Evolutionary conservation across 2,888 invertebrate species (phyloP).

Genomic region (Thecophora atra): DNA sequence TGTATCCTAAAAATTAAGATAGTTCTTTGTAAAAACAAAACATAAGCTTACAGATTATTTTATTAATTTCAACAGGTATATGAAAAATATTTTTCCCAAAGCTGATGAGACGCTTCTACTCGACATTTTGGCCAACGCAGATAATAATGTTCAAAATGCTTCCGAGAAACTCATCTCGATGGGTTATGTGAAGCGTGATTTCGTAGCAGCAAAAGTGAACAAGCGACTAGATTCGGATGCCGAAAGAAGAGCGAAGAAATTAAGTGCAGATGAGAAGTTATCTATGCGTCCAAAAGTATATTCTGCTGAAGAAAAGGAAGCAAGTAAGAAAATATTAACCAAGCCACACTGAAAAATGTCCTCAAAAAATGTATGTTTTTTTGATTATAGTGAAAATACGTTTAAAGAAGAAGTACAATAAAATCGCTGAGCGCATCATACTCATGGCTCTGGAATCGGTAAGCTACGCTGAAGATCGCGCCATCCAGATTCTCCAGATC

Average conservation of each 20-base stretch:
- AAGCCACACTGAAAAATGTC: background rate
- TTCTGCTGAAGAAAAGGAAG: constrained; percentile 75
- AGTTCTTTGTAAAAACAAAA: background rate
- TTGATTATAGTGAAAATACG: constrained; percentile 72
- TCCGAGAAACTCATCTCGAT: constrained; percentile 81
- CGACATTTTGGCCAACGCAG: constrained; percentile 84
- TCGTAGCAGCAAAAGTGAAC: constrained; percentile 70
- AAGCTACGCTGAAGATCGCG: constrained; percentile 83
- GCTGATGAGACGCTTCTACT: constrained; percentile 88
- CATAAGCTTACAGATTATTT: background rate
- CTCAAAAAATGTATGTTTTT: background rate
- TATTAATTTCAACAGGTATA: constrained; percentile 71
- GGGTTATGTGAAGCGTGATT: constrained; percentile 85
- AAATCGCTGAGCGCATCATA: constrained; percentile 82
- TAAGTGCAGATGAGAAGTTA: constrained; percentile 51
- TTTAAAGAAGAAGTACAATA: constrained; percentile 77
- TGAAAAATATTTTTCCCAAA: constrained; percentile 90
- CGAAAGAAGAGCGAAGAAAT: constrained; percentile 49
- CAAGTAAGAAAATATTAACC: constrained; percentile 67
- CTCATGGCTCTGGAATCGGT: constrained; percentile 88
- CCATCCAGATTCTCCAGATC: constrained; percentile 80
- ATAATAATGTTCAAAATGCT: constrained; percentile 90
- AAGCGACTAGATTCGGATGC: constrained; percentile 64
- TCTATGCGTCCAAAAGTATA: constrained; percentile 72
- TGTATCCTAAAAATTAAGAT: constrained; percentile 6